These are phyloP conservation scores for Leptinotarsa texana DNA, from an alignment of 1,140 invertebrate genomes.

Conservation along the genomic window DNA sequence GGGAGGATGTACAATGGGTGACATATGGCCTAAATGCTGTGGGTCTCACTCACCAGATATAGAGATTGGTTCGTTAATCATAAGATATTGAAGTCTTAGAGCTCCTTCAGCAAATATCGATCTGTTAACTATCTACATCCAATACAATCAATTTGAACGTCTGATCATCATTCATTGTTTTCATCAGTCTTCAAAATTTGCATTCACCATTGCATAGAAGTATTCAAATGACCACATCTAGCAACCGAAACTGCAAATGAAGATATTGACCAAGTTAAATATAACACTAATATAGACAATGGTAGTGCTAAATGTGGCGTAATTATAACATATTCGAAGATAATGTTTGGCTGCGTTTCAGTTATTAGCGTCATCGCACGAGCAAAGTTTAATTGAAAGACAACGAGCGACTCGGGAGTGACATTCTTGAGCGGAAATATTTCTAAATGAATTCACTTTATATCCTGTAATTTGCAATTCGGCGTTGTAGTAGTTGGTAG, in stretches of 20 bases:
- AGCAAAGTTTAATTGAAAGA: constrained; percentile 8
- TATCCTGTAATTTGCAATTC: constrained; percentile 1
- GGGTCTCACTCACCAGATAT: too few species aligned
- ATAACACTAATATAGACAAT: constrained; percentile 8
- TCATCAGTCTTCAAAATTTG: not conserved
- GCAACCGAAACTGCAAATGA: not conserved
- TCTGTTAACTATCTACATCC: too few species aligned
- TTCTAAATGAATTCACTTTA: constrained; percentile 2
- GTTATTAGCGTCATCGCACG: not conserved
- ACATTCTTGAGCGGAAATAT: not conserved
- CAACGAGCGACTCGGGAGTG: not conserved
- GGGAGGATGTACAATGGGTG: too few species aligned
- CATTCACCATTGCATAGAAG: not conserved
- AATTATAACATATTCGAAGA: not conserved
- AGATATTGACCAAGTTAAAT: not conserved
- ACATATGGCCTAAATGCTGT: too few species aligned
- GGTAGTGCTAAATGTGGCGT: not conserved
- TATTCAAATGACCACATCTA: not conserved
- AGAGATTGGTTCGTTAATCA: too few species aligned
- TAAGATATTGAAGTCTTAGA: too few species aligned
- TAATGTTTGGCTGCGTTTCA: not conserved
- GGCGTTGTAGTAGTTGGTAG: not conserved
- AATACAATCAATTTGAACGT: too few species aligned
- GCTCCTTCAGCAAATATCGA: too few species aligned
- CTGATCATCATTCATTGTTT: too few species aligned